Conservation (phyloP, 2,888 invertebrate species). For the Pimpla rufipes region DNA sequence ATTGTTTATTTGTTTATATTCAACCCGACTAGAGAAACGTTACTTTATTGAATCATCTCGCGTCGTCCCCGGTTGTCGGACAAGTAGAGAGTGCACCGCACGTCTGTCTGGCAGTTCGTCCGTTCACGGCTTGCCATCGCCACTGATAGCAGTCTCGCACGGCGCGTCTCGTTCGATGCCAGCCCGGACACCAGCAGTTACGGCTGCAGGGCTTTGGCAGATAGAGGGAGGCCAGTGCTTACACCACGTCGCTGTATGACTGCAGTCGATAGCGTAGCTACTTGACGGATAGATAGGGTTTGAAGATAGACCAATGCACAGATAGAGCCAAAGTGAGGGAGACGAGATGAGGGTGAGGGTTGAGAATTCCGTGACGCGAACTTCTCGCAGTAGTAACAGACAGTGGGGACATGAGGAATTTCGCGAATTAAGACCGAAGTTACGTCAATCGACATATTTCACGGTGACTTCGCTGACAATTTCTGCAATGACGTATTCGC, state of each 20-base stretch:
- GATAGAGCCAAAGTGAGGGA: constrained; percentile 2
- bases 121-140: not conserved
- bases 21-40: not conserved
- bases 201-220: constrained; percentile 31
- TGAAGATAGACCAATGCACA: constrained; percentile 10
- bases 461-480: not conserved
- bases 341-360: constrained; percentile 16
- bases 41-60: not conserved
- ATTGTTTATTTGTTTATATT: not conserved
- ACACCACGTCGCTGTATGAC: constrained; percentile 12
- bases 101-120: constrained; percentile 28
- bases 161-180: constrained; percentile 20
- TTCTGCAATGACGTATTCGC: constrained; percentile 8
- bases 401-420: constrained; percentile 32
- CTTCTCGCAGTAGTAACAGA: constrained; percentile 20
- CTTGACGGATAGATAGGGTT: not conserved
- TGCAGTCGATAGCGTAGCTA: constrained; percentile 18
- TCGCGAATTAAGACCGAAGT: not conserved
- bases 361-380: constrained; percentile 17
- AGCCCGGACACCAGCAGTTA: constrained; percentile 30
- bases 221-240: constrained; percentile 20
- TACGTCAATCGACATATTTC: not conserved
- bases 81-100: constrained; percentile 49
- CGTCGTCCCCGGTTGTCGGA: constrained; percentile 11
- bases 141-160: constrained; percentile 15